Percentiles rank a stretch among this genome's conserved stretches.
These are phyloP conservation scores for Ethmia dodecea DNA, from an alignment of 2,888 invertebrate species.

Conservation along the genomic window DNA sequence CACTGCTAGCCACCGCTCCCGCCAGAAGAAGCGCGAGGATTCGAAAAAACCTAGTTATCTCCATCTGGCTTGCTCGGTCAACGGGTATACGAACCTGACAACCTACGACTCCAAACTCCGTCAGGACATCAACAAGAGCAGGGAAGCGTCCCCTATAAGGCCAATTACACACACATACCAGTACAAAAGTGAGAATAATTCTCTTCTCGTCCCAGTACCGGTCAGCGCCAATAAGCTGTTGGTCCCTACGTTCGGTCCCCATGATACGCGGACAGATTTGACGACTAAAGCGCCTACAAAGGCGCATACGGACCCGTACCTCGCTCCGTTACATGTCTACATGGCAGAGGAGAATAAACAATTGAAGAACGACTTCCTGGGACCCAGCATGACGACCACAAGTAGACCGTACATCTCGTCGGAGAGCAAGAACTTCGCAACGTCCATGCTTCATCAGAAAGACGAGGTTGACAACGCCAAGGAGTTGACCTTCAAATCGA, in stretches of 20 bases:
- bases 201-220: constrained; percentile 63
- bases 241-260: constrained; percentile 71
- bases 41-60: constrained; percentile 91
- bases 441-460: constrained; percentile 62
- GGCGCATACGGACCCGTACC: constrained; percentile 69
- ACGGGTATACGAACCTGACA: constrained; percentile 91
- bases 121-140: constrained; percentile 84
- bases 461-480: constrained; percentile 66
- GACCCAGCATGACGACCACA: constrained; percentile 64
- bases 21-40: constrained; percentile 58
- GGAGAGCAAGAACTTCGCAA: constrained; percentile 62
- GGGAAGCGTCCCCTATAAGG: constrained; percentile 84
- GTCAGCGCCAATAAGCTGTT: constrained; percentile 74
- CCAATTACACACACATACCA: constrained; percentile 73
- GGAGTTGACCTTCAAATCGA: constrained; percentile 64
- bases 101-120: constrained; percentile 90
- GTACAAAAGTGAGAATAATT: constrained; percentile 62
- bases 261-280: constrained; percentile 68
- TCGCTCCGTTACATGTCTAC: constrained; percentile 61
- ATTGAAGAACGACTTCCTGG: constrained; percentile 69
- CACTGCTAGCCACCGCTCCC: constrained; percentile 52
- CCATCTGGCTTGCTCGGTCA: constrained; percentile 92
- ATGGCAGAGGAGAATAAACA: constrained; percentile 72
- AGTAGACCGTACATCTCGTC: constrained; percentile 57
- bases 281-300: constrained; percentile 69